Percentiles rank a stretch among this genome's conserved stretches.
phyloP scores from a whole-genome alignment of 2,888 invertebrate genomes.

The Latheticus oryzae region DNA sequence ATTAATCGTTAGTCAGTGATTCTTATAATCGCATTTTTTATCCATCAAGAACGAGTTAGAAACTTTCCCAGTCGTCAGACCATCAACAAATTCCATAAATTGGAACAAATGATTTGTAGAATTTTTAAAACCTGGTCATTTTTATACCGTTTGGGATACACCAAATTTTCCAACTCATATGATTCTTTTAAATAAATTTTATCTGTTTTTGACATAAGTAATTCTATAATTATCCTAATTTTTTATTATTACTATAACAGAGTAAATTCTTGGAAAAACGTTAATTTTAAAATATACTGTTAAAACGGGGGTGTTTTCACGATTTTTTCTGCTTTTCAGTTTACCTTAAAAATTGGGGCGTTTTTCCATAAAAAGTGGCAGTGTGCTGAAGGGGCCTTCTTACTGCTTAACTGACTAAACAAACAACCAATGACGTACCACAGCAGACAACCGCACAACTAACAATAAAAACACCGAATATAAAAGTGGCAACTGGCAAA shows the following conservation, averaged over 20 bases:
- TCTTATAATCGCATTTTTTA: too few species aligned
- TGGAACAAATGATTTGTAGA: constrained; percentile 12
- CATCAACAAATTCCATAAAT: constrained; percentile 14
- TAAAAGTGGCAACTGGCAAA: constrained; percentile 34
- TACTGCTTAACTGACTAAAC: constrained; percentile 30
- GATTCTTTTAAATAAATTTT: constrained; percentile 24
- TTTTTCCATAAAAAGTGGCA: constrained; percentile 9
- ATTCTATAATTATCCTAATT: constrained; percentile 26
- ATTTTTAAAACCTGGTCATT: constrained; percentile 22
- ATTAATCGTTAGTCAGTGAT: neutral
- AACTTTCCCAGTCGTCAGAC: constrained; percentile 9
- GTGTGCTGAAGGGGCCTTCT: constrained; percentile 4
- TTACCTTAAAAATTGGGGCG: neutral
- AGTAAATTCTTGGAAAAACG: constrained; percentile 28
- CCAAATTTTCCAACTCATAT: constrained; percentile 26
- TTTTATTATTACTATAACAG: constrained; percentile 21
- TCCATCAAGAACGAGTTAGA: too few species aligned
- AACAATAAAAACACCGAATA: constrained; percentile 32
- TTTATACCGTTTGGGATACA: constrained; percentile 19
- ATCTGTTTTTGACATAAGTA: constrained; percentile 27
- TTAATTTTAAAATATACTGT: constrained; percentile 20
- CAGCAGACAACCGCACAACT: constrained; percentile 34
- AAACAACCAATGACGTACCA: constrained; percentile 30
- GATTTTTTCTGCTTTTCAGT: constrained; percentile 8
- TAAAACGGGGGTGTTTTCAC: too few species aligned